Conservation (phyloP, 1,140 invertebrate species). For the Ceratosolen fusciceps region DNA sequence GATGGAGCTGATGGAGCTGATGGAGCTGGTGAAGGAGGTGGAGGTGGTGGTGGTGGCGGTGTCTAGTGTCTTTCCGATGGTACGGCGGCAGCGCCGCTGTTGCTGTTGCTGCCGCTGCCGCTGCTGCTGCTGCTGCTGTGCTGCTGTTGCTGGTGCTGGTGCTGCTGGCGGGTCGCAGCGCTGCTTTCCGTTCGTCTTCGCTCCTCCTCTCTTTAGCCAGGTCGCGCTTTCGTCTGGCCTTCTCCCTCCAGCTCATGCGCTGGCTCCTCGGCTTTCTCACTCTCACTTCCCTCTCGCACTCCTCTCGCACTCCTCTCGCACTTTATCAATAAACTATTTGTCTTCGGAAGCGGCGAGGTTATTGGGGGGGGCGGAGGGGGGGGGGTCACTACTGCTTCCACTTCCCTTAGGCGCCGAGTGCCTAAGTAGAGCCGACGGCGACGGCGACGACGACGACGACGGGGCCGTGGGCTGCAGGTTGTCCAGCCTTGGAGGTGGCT, state of each 20-base stretch:
- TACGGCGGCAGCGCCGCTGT: conserved; percentile 35
- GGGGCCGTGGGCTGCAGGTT: neutral
- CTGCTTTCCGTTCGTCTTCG: conserved; percentile 41
- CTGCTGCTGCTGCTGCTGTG: too few species aligned
- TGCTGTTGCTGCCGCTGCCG: too few species aligned
- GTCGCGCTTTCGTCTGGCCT: neutral
- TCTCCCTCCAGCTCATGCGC: neutral
- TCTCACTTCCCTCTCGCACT: conserved; percentile 10
- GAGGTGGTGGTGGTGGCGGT: neutral
- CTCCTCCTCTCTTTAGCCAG: conserved; percentile 25
- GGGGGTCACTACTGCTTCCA: too few species aligned
- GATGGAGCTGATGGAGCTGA: neutral
- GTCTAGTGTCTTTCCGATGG: conserved; percentile 14
- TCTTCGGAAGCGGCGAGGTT: neutral
- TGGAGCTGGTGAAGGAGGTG: neutral
- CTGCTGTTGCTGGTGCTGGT: too few species aligned
- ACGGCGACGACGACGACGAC: neutral
- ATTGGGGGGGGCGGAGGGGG: too few species aligned
- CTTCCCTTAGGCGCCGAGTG: too few species aligned
- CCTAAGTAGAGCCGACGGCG: too few species aligned
- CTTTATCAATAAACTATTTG: neutral
- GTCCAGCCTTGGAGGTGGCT: neutral
- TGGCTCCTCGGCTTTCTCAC: neutral
- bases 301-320: neutral
- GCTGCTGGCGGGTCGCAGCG: conserved; percentile 33